phyloP scores from a whole-genome alignment of 2,113 vertebrate genomes.

The Halichoeres trimaculatus region DNA sequence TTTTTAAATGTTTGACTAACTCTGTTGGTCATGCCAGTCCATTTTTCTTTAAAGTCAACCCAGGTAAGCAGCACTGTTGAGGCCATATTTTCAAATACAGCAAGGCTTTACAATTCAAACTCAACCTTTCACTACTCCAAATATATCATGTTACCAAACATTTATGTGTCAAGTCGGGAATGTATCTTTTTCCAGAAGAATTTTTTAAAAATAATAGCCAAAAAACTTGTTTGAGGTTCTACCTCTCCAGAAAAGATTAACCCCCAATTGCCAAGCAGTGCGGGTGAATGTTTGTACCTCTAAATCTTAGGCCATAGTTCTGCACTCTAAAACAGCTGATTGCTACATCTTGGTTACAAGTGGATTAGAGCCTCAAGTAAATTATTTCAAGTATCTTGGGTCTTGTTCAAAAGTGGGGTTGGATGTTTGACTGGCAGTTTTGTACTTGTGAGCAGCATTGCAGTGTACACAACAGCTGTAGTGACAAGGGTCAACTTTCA shows the following conservation, averaged over 20 bases:
- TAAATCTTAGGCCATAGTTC: not conserved
- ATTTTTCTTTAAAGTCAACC: conserved; percentile 15
- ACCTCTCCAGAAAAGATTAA: not conserved
- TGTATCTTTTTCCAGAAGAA: not conserved
- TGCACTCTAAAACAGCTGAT: not conserved
- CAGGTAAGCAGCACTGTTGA: conserved; percentile 15
- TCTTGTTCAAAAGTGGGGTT: not conserved
- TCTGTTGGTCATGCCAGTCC: conserved; percentile 48
- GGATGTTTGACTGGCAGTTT: not conserved
- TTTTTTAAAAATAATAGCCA: not conserved
- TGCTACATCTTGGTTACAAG: not conserved
- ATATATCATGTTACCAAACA: not conserved
- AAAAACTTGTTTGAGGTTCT: not conserved
- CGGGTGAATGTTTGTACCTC: not conserved
- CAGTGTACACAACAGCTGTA: no score
- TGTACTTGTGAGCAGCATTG: no score
- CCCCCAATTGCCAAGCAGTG: not conserved
- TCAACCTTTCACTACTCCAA: not conserved
- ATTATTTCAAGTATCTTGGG: not conserved
- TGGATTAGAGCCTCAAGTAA: not conserved
- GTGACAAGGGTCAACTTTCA: no score
- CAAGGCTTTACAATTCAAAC: not conserved
- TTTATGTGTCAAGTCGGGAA: not conserved
- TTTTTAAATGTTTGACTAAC: conserved; percentile 17
- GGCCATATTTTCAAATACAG: not conserved